A percentile compares a stretch with the other conserved stretches of the same genome.
Conservation (phyloP, 2,797 vertebrate genomes). For the Parauchenoglanis ngamensis region DNA sequence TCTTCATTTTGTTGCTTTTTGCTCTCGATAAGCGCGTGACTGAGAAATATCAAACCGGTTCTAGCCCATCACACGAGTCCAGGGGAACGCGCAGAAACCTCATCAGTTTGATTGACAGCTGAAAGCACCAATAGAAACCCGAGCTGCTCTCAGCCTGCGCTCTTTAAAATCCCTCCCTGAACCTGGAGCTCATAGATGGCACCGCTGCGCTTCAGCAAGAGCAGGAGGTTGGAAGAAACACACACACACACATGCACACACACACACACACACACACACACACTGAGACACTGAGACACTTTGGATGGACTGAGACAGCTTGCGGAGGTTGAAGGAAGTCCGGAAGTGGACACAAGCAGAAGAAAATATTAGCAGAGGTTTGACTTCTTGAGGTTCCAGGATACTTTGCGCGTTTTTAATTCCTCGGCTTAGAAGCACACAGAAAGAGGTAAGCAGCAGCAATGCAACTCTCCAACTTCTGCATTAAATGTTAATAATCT, state of each 20-base stretch:
- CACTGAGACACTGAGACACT: background rate
- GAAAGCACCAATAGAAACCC: conserved; percentile 81
- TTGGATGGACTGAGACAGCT: conserved; percentile 48
- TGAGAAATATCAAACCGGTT: background rate
- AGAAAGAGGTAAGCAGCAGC: conserved; percentile 14
- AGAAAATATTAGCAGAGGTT: background rate
- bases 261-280: conserved; percentile 23
- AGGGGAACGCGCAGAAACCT: background rate
- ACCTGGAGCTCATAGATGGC: conserved; percentile 83
- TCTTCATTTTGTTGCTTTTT: background rate
- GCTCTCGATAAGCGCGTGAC: background rate
- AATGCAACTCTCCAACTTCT: background rate
- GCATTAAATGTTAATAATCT: background rate
- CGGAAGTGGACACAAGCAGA: background rate
- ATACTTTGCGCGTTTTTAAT: background rate
- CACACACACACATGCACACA: conserved; percentile 32
- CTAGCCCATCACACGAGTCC: background rate
- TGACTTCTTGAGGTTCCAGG: conserved; percentile 4
- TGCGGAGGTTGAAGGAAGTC: background rate
- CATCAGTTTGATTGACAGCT: conserved; percentile 80
- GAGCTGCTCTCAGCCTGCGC: conserved; percentile 71
- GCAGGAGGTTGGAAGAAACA: conserved; percentile 47
- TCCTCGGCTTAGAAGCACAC: background rate
- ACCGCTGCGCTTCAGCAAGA: conserved; percentile 62
- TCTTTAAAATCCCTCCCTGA: conserved; percentile 87